These are phyloP conservation scores for Phalacrocorax brasilianus DNA, from an alignment of 2,113 vertebrate species.

Conservation along the genomic window DNA sequence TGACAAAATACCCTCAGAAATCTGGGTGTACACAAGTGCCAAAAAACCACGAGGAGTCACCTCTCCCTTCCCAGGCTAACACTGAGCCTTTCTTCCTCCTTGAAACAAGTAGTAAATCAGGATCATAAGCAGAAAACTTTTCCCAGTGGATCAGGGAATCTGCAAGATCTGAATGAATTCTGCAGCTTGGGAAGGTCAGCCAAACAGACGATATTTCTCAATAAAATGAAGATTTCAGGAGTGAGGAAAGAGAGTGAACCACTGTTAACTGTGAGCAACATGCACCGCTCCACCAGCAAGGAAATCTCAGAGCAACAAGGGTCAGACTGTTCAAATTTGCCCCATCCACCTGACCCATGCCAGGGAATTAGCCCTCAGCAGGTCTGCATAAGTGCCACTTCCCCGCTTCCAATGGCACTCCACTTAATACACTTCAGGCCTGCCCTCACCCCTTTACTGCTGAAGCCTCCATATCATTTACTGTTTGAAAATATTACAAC, in stretches of 20 bases:
- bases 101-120: neutral
- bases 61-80: neutral
- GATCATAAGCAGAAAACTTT: neutral
- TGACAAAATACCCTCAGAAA: neutral
- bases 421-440: neutral
- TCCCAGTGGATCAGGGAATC: neutral
- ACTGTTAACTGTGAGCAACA: neutral
- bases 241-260: neutral
- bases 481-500: neutral
- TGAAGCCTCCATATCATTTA: neutral
- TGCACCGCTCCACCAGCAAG: neutral
- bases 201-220: neutral
- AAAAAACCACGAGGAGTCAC: neutral
- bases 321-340: neutral
- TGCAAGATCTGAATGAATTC: neutral
- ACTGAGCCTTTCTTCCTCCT: neutral
- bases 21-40: neutral
- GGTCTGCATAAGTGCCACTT: neutral
- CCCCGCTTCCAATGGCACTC: neutral
- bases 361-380: neutral
- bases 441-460: neutral
- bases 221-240: neutral
- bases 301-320: neutral
- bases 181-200: neutral
- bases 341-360: neutral